These are phyloP conservation scores for Oscheius sp. DNA, from an alignment of 2,888 invertebrate genomes.

Conservation along the genomic window DNA sequence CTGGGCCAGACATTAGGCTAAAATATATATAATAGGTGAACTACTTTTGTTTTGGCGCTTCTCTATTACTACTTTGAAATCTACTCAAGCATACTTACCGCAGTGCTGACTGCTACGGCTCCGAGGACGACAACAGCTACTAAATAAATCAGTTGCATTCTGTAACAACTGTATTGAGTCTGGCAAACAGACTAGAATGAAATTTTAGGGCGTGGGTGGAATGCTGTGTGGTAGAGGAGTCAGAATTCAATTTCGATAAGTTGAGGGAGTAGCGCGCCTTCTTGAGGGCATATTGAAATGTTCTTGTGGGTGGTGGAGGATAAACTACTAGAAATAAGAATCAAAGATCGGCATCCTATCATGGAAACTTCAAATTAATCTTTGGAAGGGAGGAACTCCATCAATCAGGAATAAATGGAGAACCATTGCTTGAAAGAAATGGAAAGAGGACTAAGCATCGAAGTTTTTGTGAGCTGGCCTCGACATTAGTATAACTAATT, in stretches of 20 bases:
- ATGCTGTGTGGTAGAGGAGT: not conserved
- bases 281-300: slow-evolving; percentile 15
- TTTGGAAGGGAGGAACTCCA: too few relatives aligned
- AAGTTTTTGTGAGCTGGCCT: not conserved
- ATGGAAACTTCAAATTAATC: not conserved
- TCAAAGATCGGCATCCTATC: not conserved
- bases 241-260: slow-evolving; percentile 14
- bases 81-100: not conserved
- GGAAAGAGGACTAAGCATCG: not conserved
- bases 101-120: not conserved
- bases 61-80: not conserved
- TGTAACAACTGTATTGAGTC: not conserved
- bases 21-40: not conserved
- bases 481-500: slow-evolving; percentile 2
- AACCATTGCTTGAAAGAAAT: not conserved
- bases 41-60: not conserved
- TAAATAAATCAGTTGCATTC: not conserved
- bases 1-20: slow-evolving; percentile 18
- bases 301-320: slow-evolving; percentile 2
- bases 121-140: not conserved
- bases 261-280: not conserved
- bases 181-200: not conserved
- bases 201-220: not conserved
- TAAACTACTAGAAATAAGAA: not conserved
- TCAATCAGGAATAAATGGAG: not conserved